Base-by-base conservation (phyloP, 1,140 invertebrate species). In the Panonychus citri region DNA sequence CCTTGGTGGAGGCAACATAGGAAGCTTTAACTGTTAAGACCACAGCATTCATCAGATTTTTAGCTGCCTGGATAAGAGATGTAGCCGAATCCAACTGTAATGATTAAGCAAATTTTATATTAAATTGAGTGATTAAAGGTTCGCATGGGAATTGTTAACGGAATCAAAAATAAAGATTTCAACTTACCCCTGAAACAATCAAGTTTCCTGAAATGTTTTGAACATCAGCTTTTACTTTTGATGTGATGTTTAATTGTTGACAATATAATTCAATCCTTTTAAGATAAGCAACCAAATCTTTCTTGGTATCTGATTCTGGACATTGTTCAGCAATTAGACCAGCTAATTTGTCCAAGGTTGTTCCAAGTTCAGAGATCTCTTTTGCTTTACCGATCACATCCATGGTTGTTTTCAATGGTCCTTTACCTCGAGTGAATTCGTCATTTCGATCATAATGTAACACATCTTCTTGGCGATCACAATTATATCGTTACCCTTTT, bases 371-470 rank as follows among this genome's bases (percentile, higher is more conserved):
- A 0, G 93, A 97, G 63, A 99, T 98, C 71, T 97, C 97, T 70
- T 99, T 97, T 0, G 95, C 95, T 0, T 93, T 93, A 70, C 93
- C 94, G 61, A 99, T 99, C 0, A 98, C 91, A 70, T 98, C 94
- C 93, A 97, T 97, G 0, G 95, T 99, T 1, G 89, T 96, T 70
- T 96, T 97, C 28, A 97, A 72, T 2, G 93, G 93, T 21, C 95
- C 95, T 58, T 90, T 82, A 26, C 95, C 95, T 64, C 93, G 80
- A 2, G 93, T 98, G 66, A 98, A 99, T 69, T 98, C 94, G 94
- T 98, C 95, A 99, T 99, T 71, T 99, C 93, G 82, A 97, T 91
- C 93, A 98, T 97, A 61, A 99, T 98, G 83, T 96, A 94, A 71
- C 94, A 98, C 78, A 98, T 99, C 67, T 97, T 87, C 68, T 98